Conservation (phyloP, 1,140 invertebrate species). For the Argopecten irradians region DNA sequence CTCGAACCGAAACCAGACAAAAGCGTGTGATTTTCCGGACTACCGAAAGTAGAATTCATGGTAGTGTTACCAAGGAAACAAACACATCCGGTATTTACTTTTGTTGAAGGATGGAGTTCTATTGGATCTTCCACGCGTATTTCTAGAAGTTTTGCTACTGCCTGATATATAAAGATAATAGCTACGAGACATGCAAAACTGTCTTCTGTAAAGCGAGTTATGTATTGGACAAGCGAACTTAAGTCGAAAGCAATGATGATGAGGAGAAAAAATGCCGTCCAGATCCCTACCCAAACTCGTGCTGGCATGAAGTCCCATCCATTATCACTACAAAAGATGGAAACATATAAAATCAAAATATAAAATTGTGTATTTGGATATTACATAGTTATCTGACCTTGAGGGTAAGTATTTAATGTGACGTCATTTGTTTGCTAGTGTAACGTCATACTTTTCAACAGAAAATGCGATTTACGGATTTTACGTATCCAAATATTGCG, state of each 20-base stretch:
- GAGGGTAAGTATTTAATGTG: neutral
- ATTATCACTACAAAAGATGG: slow-evolving; percentile 80
- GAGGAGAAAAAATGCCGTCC: slow-evolving; percentile 92
- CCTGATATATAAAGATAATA: slow-evolving; percentile 99
- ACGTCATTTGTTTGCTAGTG: too few relatives aligned
- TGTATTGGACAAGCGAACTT: slow-evolving; percentile 97
- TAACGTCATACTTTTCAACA: neutral
- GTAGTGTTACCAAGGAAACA: slow-evolving; percentile 58
- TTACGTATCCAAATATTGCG: neutral
- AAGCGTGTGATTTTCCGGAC: neutral
- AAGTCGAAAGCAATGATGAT: slow-evolving; percentile 96
- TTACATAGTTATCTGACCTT: too few relatives aligned
- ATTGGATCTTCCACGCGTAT: slow-evolving; percentile 62
- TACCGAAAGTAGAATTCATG: neutral
- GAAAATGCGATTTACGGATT: neutral
- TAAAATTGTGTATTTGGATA: neutral
- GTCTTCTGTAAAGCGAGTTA: slow-evolving; percentile 99
- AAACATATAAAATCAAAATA: neutral
- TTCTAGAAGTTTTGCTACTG: slow-evolving; percentile 80
- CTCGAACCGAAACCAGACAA: slow-evolving; percentile 84
- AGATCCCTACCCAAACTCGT: slow-evolving; percentile 96
- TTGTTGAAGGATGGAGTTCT: slow-evolving; percentile 55
- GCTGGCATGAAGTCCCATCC: slow-evolving; percentile 96
- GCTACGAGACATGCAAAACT: slow-evolving; percentile 99
- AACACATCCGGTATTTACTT: slow-evolving; percentile 52